phyloP scores from a whole-genome alignment of 2,888 invertebrate species.

The Hyles lineata region DNA sequence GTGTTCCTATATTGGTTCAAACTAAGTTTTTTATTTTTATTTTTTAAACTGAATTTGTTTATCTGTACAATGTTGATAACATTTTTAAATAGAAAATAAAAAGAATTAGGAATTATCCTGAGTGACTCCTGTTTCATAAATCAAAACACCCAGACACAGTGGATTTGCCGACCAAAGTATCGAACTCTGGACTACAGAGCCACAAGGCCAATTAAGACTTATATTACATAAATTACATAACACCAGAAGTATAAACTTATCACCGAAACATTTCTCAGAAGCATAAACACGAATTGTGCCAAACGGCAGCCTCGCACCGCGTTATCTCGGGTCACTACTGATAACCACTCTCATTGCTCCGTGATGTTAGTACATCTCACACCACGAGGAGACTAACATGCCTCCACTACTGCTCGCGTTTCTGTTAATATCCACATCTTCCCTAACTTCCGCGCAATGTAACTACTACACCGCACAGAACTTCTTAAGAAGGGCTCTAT shows the following conservation, averaged over 20 bases:
- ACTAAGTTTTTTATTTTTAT: no score
- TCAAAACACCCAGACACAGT: no score
- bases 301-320: constrained; percentile 21
- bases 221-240: constrained; percentile 2
- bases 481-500: constrained; percentile 54
- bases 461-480: constrained; percentile 45
- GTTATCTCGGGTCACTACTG: constrained; percentile 22
- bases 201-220: no score
- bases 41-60: no score
- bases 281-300: constrained; percentile 24
- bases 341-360: constrained; percentile 1
- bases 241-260: background rate
- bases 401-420: constrained; percentile 10
- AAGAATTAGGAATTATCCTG: no score
- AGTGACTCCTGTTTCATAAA: no score
- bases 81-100: no score
- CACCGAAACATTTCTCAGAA: constrained; percentile 4
- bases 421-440: constrained; percentile 18
- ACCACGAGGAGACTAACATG: constrained; percentile 22
- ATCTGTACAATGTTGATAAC: no score
- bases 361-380: constrained; percentile 16
- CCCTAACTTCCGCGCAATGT: constrained; percentile 46
- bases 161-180: no score
- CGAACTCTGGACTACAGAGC: no score
- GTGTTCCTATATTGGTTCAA: no score